Conservation (phyloP, 2,888 invertebrate genomes). For the Acanthacorydalis orientalis region DNA sequence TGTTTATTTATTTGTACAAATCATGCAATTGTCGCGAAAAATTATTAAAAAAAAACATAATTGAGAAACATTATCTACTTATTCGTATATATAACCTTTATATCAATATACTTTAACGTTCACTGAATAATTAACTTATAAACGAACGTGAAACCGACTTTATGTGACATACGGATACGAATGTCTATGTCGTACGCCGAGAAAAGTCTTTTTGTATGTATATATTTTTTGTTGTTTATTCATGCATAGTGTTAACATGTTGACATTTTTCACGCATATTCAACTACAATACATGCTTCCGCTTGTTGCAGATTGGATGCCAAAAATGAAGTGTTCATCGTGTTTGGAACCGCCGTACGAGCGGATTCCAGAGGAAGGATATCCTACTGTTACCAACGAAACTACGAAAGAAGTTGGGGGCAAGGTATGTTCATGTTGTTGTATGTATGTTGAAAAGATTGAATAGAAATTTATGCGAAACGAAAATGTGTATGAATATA, state of each 20-base stretch:
- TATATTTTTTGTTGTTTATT: too few species aligned
- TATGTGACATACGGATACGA: too few species aligned
- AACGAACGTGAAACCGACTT: too few species aligned
- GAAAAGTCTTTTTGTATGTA: too few species aligned
- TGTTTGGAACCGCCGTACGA: conserved; percentile 19
- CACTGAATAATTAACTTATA: too few species aligned
- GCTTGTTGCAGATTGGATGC: conserved; percentile 21
- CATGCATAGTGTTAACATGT: not conserved
- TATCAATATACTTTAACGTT: too few species aligned
- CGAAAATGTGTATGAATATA: not conserved
- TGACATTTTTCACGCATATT: not conserved
- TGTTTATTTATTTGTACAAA: too few species aligned
- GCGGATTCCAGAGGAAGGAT: conserved; percentile 9
- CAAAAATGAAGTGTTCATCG: conserved; percentile 19
- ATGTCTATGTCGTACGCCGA: too few species aligned
- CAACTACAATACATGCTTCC: conserved; percentile 1
- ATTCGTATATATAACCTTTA: too few species aligned
- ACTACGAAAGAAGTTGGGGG: conserved; percentile 2
- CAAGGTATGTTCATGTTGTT: not conserved
- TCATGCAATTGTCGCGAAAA: too few species aligned
- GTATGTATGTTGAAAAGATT: not conserved
- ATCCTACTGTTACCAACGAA: conserved; percentile 2
- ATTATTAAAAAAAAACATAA: too few species aligned
- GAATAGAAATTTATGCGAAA: not conserved
- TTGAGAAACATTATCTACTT: too few species aligned